Conservation (phyloP, 2,797 vertebrate genomes). For the Pangasius larnaudii region DNA sequence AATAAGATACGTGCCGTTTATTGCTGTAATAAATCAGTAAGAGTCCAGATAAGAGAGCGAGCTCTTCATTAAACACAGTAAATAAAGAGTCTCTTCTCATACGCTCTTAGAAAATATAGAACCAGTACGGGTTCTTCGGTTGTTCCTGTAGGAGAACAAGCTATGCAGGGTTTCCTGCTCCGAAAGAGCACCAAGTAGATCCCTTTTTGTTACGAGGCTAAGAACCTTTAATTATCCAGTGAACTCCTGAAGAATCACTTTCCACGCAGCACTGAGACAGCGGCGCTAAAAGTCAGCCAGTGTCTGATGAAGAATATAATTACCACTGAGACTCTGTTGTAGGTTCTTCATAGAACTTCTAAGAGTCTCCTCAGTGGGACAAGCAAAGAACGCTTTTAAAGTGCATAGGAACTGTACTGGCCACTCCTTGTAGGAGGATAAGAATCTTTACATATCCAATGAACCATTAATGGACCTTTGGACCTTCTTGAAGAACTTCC, state of each 20-base stretch:
- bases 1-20: neutral
- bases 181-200: neutral
- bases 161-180: neutral
- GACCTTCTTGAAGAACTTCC: neutral
- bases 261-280: neutral
- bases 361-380: neutral
- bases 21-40: slow-evolving; percentile 5
- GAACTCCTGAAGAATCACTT: neutral
- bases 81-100: neutral
- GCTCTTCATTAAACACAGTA: neutral
- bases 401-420: neutral
- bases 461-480: neutral
- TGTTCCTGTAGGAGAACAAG: neutral
- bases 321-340: neutral
- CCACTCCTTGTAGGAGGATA: neutral
- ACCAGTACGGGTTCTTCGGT: neutral
- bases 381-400: neutral
- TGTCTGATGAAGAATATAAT: neutral
- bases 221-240: neutral
- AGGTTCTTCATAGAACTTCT: neutral
- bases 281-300: neutral
- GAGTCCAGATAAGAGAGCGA: neutral
- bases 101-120: neutral
- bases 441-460: neutral
- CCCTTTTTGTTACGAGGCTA: neutral